Evolutionary conservation across 1,140 invertebrate species (phyloP).

Genomic region (Hestina assimilis): DNA sequence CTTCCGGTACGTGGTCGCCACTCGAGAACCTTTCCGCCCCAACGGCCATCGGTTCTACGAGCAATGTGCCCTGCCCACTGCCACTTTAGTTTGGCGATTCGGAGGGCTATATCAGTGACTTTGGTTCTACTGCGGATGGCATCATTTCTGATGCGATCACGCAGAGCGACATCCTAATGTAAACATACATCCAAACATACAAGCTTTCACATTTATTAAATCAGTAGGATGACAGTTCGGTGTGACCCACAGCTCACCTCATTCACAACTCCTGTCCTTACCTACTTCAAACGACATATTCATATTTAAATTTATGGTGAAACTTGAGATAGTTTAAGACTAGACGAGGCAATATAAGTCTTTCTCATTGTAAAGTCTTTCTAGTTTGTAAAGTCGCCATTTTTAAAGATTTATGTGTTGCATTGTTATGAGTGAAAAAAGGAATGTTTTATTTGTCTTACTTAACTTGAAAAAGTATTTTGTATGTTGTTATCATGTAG

Average conservation of each 20-base stretch:
- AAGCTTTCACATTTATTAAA: neutral
- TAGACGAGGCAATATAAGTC: conserved; percentile 49
- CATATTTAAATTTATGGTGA: conserved; percentile 64
- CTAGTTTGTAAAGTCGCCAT: conserved; percentile 11
- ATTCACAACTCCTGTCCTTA: conserved; percentile 39
- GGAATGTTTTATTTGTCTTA: neutral
- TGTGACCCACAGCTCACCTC: conserved; percentile 22
- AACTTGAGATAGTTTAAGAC: conserved; percentile 56
- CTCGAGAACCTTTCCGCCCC: too few species aligned
- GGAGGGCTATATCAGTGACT: too few species aligned
- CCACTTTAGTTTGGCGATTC: too few species aligned
- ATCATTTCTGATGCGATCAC: too few species aligned
- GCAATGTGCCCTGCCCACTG: too few species aligned
- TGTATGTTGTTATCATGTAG: too few species aligned
- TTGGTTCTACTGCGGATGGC: too few species aligned
- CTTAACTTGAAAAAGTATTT: too few species aligned
- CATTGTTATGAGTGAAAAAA: neutral
- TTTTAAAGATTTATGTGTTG: neutral
- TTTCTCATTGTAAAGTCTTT: conserved; percentile 31
- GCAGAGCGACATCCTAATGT: too few species aligned
- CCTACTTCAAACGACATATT: conserved; percentile 58
- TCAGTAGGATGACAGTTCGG: neutral
- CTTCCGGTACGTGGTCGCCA: too few species aligned
- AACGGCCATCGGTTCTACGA: too few species aligned
- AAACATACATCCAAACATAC: too few species aligned